Evolutionary conservation across 2,113 vertebrate species (phyloP), one percentile per base, ranked within the genome.

Genomic region (Takifugu bimaculatus): DNA sequence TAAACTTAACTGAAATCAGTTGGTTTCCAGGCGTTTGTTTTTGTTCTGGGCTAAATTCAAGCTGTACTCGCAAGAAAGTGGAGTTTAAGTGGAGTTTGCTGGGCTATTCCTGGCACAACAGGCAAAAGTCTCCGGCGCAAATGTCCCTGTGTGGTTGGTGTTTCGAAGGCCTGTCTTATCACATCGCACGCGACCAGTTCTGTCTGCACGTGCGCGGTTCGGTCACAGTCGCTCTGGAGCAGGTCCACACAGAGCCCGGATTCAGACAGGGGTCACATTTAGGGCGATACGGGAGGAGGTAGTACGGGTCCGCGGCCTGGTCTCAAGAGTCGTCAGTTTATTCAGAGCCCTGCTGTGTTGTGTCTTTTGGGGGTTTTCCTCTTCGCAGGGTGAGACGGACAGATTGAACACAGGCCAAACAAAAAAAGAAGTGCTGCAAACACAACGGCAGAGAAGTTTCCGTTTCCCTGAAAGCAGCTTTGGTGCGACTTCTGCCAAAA

Each of bases 271-370:
- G 45, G 79, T 85, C 79, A 85, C 76, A 66, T 77, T 25, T 42
- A 48, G 74, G 76, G 65, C 49, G 57, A 63, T 64, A 11, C 54
- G 54, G 77, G 80, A 84, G 66, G 88, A 89, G 88, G 88, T 89
- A 89, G 88, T 81, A 74, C 50, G 59, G 81, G 79, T 83, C 75
- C 74, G 44, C 27, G 68, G 70, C 79, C 79, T 82, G 57, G 39
- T 57, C 62, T 74, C 15, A 75, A 20, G 20, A 1, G 77, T 84
- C 78, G 74, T 70, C 25, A 48, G 58, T 73, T 70, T 51, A 51
- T 28, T 68, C 26, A 71, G 63, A 78, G 65, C 68, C 28, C 55
- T 44, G 57, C 47, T 63, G 20, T 57, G 60, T 54, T 61, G 4
- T n/a, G 20, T 25, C 1, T 50, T 50, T 50, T 9, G 35, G 20